Percentiles rank a stretch among this genome's conserved stretches.
Conservation (phyloP, 2,113 vertebrate species). For the Sisor rabdophorus region DNA sequence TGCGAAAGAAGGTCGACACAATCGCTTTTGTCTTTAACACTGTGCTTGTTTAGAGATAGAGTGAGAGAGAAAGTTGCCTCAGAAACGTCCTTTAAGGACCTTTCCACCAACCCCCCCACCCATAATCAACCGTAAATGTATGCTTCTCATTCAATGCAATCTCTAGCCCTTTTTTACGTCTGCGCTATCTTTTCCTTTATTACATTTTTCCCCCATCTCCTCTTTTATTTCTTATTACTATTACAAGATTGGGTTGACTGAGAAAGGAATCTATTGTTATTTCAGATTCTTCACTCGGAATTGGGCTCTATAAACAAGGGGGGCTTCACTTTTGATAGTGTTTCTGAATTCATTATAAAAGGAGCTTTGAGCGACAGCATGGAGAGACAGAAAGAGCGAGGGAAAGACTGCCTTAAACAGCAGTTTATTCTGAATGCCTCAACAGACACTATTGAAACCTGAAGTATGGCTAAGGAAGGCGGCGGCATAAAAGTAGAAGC, state of each 20-base stretch:
- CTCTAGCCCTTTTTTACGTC: conserved; percentile 47
- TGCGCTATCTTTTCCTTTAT: conserved; percentile 55
- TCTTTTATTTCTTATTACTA: conserved; percentile 66
- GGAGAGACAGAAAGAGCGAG: conserved; percentile 21
- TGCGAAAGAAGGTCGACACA: conserved; percentile 75
- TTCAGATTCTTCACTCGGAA: conserved; percentile 78
- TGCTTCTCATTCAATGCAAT: conserved; percentile 49
- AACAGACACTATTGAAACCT: conserved; percentile 78
- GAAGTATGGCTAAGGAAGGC: conserved; percentile 80
- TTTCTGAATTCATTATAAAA: conserved; percentile 81
- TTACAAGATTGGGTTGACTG: conserved; percentile 78
- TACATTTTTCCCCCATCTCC: conserved; percentile 67
- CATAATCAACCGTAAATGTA: conserved; percentile 63
- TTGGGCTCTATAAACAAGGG: conserved; percentile 84
- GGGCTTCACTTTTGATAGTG: conserved; percentile 85
- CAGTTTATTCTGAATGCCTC: conserved; percentile 78
- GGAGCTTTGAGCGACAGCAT: conserved; percentile 72
- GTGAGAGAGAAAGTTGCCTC: conserved; percentile 53
- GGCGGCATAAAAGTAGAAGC: conserved; percentile 70
- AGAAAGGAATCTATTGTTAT: conserved; percentile 80
- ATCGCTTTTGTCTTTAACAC: conserved; percentile 70
- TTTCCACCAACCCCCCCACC: too few species aligned
- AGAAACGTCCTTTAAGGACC: conserved; percentile 65
- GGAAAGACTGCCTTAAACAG: conserved; percentile 74
- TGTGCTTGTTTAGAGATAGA: conserved; percentile 67